Conservation (phyloP, 2,888 invertebrate genomes). For the Nesidiocoris tenuis region DNA sequence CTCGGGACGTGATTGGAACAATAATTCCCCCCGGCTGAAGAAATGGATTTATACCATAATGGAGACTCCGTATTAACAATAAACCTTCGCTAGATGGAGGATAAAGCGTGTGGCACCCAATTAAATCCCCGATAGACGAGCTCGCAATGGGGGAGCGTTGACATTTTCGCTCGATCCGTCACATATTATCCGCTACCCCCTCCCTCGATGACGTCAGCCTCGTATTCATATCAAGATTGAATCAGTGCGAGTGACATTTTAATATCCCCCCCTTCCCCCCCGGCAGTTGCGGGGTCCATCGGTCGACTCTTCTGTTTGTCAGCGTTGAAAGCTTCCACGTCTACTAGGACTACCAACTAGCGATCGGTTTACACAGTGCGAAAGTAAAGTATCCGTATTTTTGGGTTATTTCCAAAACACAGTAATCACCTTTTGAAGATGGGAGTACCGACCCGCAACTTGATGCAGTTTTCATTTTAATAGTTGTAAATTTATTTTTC, state of each 20-base stretch:
- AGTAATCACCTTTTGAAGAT: no score
- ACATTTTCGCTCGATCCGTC: background rate
- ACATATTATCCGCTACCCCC: background rate
- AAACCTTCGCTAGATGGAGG: conserved; percentile 31
- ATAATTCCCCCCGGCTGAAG: background rate
- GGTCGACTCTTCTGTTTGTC: no score
- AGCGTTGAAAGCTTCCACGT: background rate
- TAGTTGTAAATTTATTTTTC: no score
- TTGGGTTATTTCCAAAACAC: no score
- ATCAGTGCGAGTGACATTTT: conserved; percentile 39
- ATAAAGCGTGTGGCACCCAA: conserved; percentile 35
- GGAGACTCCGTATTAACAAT: conserved; percentile 11
- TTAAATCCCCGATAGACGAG: background rate
- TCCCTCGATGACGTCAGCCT: conserved; percentile 26
- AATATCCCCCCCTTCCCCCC: conserved; percentile 19
- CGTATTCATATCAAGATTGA: conserved; percentile 39
- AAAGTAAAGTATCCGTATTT: no score
- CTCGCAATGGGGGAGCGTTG: background rate
- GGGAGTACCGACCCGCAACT: no score
- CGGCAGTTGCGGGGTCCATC: background rate
- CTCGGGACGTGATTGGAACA: background rate
- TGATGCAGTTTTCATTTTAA: no score
- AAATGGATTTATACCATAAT: background rate
- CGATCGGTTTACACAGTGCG: background rate
- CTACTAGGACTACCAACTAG: background rate